These are phyloP conservation scores for Meghimatium bilineatum DNA, from an alignment of 2,888 invertebrate genomes.

Conservation along the genomic window DNA sequence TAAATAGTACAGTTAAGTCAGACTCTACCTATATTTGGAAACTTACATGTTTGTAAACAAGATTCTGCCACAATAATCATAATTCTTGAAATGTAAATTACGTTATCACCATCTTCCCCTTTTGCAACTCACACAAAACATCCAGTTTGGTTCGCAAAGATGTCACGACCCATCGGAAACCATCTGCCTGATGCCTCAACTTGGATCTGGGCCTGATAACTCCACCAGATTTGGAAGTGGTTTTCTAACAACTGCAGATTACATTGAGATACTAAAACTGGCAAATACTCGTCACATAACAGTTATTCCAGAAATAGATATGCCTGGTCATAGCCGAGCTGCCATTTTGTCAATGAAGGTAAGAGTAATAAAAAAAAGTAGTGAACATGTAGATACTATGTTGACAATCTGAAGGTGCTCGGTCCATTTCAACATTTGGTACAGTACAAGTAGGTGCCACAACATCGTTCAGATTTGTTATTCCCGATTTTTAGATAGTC, in stretches of 20 bases:
- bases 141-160: slow-evolving; percentile 55
- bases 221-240: slow-evolving; percentile 52
- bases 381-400: no score
- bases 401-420: no score
- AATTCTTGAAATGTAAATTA: no score
- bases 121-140: neutral
- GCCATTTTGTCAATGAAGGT: slow-evolving; percentile 60
- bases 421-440: no score
- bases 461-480: no score
- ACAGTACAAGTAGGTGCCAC: no score
- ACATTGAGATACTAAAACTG: slow-evolving; percentile 48
- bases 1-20: no score
- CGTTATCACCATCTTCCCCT: neutral
- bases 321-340: slow-evolving; percentile 62
- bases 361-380: neutral
- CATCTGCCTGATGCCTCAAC: slow-evolving; percentile 55
- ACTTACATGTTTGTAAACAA: no score
- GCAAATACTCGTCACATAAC: slow-evolving; percentile 54
- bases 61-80: no score
- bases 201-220: slow-evolving; percentile 54
- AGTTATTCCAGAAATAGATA: slow-evolving; percentile 66
- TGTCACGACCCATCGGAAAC: slow-evolving; percentile 52
- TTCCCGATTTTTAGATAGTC: no score
- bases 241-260: slow-evolving; percentile 50
- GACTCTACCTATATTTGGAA: no score